Conservation (phyloP, 2,797 vertebrate genomes). For the Thunnus albacares region DNA sequence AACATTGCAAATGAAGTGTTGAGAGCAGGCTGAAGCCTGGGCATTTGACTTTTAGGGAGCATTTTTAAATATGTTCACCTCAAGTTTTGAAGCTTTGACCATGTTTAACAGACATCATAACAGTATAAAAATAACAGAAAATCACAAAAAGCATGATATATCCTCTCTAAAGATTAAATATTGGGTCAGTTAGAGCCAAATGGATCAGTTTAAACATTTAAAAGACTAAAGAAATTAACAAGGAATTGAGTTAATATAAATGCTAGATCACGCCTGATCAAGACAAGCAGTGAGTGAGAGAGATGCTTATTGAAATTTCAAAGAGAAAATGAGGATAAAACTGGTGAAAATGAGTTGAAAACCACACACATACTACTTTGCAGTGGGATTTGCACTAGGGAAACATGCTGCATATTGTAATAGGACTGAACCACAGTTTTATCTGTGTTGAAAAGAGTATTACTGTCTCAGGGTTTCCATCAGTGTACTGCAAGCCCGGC, state of each 20-base stretch:
- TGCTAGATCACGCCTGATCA: constrained; percentile 3
- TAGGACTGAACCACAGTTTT: constrained; percentile 24
- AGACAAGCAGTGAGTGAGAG: neutral
- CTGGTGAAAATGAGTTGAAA: constrained; percentile 8
- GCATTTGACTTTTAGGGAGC: too few relatives aligned
- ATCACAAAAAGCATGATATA: too few relatives aligned
- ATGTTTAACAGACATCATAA: too few relatives aligned
- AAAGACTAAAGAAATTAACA: neutral
- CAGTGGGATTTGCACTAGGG: constrained; percentile 21
- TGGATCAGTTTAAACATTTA: constrained; percentile 10
- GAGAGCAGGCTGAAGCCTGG: too few relatives aligned
- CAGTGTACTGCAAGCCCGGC: too few relatives aligned
- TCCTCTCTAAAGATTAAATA: neutral
- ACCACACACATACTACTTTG: constrained; percentile 8
- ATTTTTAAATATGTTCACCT: too few relatives aligned
- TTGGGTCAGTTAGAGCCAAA: neutral
- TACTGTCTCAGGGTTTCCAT: neutral
- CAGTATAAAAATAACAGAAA: too few relatives aligned
- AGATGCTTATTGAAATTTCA: neutral
- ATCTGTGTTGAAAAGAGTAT: constrained; percentile 2
- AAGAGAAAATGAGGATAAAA: constrained; percentile 25
- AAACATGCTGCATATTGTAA: constrained; percentile 50
- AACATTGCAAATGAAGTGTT: too few relatives aligned
- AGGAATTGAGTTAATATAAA: constrained; percentile 15
- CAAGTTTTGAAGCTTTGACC: too few relatives aligned